Conservation (phyloP, 2,113 vertebrate species). For the Craseonycteris thonglongyai region DNA sequence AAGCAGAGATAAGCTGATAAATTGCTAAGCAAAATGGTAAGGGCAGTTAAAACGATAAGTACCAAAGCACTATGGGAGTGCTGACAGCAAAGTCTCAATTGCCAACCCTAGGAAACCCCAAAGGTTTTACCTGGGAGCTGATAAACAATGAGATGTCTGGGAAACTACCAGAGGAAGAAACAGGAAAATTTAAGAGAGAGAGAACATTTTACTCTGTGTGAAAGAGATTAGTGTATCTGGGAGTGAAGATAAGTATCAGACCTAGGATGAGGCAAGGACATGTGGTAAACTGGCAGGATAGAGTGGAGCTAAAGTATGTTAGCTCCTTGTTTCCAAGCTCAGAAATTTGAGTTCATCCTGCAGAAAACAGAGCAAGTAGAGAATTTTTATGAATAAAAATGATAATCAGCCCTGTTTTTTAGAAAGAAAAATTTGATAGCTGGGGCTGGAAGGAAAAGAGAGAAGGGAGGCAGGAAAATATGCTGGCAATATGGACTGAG, state of each 20-base stretch:
- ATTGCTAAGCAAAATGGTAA: not conserved
- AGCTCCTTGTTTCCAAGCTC: not conserved
- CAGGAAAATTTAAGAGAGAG: not conserved
- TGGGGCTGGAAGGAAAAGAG: not conserved
- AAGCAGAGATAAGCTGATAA: not conserved
- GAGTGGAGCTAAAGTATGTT: not conserved
- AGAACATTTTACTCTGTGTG: not conserved
- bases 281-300: not conserved
- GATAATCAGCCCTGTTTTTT: not conserved
- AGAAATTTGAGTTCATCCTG: not conserved
- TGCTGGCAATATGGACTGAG: not conserved
- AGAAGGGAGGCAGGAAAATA: not conserved
- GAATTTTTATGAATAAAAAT: not conserved
- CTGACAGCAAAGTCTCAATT: not conserved
- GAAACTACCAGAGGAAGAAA: not conserved
- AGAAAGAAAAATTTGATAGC: not conserved
- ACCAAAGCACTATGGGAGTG: not conserved
- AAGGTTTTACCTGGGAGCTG: not conserved
- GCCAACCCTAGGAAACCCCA: not conserved
- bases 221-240: not conserved
- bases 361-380: not conserved
- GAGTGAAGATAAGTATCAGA: not conserved
- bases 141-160: not conserved
- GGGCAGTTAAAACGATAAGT: not conserved
- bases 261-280: not conserved